Evolutionary conservation across 2,888 invertebrate species (phyloP), one percentile per base, ranked within the genome.

Genomic region (Palloptera scutellata): DNA sequence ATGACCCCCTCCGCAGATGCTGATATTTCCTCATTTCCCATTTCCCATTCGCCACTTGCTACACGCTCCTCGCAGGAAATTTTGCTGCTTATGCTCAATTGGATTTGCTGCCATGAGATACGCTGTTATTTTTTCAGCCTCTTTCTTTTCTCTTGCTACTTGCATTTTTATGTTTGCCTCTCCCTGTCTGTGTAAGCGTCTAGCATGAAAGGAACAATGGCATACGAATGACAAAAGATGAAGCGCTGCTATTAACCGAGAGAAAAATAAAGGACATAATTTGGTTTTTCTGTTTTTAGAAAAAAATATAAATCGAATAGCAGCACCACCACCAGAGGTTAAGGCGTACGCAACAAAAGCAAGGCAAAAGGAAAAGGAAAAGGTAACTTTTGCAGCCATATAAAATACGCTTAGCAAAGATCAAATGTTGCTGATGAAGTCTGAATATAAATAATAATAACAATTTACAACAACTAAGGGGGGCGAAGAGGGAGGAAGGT

Each of bases 371-470:
- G 15, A 15, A 11, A 52, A n/a, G 10, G 40, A 66, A 60, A 65
- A 65, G 64, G 64, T 65, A 65, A 65, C 59, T 58, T 55, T 30
- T 20, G 41, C 40, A 41, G 61, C 53, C 15, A n/a, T 19, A 54
- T 54, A 40, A 65, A 65, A 60, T 65, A 53, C 55, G 64, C 64
- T 64, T 64, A 64, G 64, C 66, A 61, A 20, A 58, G 67, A 67
- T 67, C 51, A 67, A 67, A 67, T 67, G 51, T 67, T 67, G 66
- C 66, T 66, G 67, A 67, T 67, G 62, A 48, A 57, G 67, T 41
- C 61, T 45, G 61, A 66, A 66, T 61, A 66, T 61, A 66, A 61
- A 66, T 61, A 55, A 55, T 55, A 63, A 40, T 4, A 30, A 19
- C 13, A 60, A 2, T 20, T 58, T 11, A 45, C 20, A 43, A 40